phyloP scores from a whole-genome alignment of 2,797 vertebrate species.

The Gymnoscopelus braueri region DNA sequence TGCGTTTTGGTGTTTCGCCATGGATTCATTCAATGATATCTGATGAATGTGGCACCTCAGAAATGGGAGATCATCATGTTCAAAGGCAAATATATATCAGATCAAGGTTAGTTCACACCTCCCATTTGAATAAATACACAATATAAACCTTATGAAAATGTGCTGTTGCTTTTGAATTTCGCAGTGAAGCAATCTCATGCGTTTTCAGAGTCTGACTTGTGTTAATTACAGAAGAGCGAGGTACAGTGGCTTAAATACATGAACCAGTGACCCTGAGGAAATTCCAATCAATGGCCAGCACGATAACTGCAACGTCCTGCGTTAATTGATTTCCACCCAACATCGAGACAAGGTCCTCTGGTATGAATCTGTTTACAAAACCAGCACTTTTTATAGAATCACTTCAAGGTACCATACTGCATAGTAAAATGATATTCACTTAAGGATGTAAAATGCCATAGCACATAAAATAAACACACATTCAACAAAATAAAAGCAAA shows the following conservation, averaged over 20 bases:
- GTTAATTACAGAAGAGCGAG: conserved; percentile 30
- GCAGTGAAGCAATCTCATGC: not conserved
- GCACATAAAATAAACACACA: not conserved
- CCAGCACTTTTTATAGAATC: conserved; percentile 13
- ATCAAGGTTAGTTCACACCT: conserved; percentile 31
- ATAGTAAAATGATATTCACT: conserved; percentile 4
- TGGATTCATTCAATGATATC: not conserved
- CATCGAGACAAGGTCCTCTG: conserved; percentile 4
- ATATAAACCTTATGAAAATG: conserved; percentile 7
- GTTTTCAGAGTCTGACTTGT: conserved; percentile 5
- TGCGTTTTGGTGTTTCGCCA: not conserved
- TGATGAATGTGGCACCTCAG: not conserved
- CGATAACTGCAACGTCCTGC: not conserved
- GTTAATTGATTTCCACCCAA: conserved; percentile 17
- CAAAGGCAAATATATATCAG: conserved; percentile 8
- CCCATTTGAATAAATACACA: not conserved
- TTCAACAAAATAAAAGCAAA: not conserved
- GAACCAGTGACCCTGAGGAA: conserved; percentile 25
- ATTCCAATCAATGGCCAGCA: conserved; percentile 23
- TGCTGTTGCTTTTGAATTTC: conserved; percentile 25
- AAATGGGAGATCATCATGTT: not conserved
- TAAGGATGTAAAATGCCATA: not conserved
- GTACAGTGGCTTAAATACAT: conserved; percentile 15
- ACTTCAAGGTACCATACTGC: conserved; percentile 5
- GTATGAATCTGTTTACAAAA: conserved; percentile 11